Conservation (phyloP, 2,888 invertebrate genomes). For the Erebia ligea region DNA sequence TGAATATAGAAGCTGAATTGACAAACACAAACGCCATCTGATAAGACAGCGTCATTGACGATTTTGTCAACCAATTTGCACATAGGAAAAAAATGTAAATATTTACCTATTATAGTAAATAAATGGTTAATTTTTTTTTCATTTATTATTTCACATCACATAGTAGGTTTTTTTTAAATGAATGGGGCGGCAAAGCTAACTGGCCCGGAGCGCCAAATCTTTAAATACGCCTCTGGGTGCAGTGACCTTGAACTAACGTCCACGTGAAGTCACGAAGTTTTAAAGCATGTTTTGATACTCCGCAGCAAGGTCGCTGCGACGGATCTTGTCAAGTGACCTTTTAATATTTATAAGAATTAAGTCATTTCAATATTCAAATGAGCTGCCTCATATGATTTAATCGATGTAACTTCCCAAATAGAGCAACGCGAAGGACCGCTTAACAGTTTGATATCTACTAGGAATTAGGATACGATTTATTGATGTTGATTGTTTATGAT, state of each 20-base stretch:
- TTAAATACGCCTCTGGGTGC: no score
- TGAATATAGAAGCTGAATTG: no score
- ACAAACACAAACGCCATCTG: no score
- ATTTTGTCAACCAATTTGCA: no score
- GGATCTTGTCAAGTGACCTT: constrained; percentile 40
- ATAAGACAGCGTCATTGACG: no score
- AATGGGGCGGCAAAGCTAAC: no score
- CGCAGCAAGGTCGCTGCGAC: constrained; percentile 55
- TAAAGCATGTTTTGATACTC: constrained; percentile 47
- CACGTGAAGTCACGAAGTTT: constrained; percentile 50
- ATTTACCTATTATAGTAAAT: no score
- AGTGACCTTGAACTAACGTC: constrained; percentile 43
- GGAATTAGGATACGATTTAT: neutral
- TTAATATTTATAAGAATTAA: constrained; percentile 17
- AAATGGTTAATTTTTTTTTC: no score
- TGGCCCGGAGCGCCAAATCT: no score
- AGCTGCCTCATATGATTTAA: constrained; percentile 10
- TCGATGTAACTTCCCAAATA: constrained; percentile 9
- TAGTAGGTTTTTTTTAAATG: no score
- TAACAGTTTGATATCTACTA: neutral
- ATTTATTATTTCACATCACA: no score
- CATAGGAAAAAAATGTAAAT: no score
- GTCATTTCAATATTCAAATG: constrained; percentile 12
- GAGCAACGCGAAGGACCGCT: neutral
- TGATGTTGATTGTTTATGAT: neutral